Evolutionary conservation across 1,140 invertebrate genomes (phyloP).

Genomic region (Hermetia illucens): DNA sequence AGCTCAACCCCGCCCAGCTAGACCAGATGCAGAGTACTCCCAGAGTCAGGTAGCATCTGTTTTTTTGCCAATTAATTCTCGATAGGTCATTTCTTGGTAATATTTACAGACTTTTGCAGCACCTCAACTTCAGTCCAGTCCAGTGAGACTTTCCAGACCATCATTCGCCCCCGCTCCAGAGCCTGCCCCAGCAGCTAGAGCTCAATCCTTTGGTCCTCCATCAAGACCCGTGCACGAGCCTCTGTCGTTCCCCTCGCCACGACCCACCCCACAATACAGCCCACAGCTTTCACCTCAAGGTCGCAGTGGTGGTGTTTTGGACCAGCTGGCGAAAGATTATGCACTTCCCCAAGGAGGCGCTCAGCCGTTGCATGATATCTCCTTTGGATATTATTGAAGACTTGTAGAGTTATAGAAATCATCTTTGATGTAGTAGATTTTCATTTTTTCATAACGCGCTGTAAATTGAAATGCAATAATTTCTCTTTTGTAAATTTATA

Average conservation of each 20-base stretch:
- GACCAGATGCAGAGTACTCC: slow-evolving; percentile 25
- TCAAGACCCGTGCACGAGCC: slow-evolving; percentile 13
- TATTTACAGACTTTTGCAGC: slow-evolving; percentile 14
- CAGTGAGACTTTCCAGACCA: slow-evolving; percentile 26
- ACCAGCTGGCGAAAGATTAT: slow-evolving; percentile 66
- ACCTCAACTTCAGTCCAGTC: slow-evolving; percentile 8
- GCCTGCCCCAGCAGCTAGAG: slow-evolving; percentile 17
- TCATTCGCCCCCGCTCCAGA: slow-evolving; percentile 23
- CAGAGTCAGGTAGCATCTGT: slow-evolving; percentile 7
- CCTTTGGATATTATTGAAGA: slow-evolving; percentile 58
- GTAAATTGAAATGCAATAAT: background rate
- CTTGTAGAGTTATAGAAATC: too few species aligned
- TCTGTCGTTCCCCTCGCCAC: slow-evolving; percentile 8
- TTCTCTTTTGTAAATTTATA: too few species aligned
- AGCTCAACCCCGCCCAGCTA: slow-evolving; percentile 19
- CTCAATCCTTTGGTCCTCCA: slow-evolving; percentile 17
- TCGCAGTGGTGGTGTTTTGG: slow-evolving; percentile 48
- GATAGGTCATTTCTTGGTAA: background rate
- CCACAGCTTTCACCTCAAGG: slow-evolving; percentile 30
- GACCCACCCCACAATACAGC: slow-evolving; percentile 14
- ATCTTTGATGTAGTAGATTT: background rate
- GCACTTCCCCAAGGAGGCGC: slow-evolving; percentile 51
- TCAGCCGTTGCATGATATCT: slow-evolving; percentile 59
- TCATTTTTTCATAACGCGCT: background rate
- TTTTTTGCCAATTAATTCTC: background rate